phyloP scores from a whole-genome alignment of 2,113 vertebrate genomes.

The Sander lucioperca region DNA sequence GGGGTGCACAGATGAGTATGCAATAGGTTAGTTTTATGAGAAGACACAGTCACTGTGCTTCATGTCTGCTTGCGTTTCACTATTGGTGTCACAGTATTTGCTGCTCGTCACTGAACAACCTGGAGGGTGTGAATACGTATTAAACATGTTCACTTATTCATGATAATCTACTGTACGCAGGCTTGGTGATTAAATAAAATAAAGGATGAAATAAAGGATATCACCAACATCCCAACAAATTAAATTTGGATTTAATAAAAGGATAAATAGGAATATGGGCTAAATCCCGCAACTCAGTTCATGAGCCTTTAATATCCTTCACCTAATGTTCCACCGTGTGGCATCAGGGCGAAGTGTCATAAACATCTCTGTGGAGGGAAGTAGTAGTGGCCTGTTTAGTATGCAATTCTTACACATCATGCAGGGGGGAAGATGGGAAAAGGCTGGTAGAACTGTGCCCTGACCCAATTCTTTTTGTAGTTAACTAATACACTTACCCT shows the following conservation, averaged over 20 bases:
- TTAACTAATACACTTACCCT: slow-evolving; percentile 36
- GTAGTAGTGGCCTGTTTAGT: background rate
- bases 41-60: slow-evolving; percentile 4
- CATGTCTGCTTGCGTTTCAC: slow-evolving; percentile 32
- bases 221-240: too few relatives aligned
- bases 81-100: slow-evolving; percentile 9
- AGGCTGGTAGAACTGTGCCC: slow-evolving; percentile 7
- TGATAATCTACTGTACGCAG: background rate
- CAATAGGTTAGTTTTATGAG: slow-evolving; percentile 13
- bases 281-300: too few relatives aligned
- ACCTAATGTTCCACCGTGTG: background rate
- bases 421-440: background rate
- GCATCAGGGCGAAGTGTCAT: background rate
- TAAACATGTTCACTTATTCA: slow-evolving; percentile 18
- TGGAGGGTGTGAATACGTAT: background rate
- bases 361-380: slow-evolving; percentile 1
- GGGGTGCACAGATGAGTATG: slow-evolving; percentile 37
- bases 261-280: too few relatives aligned
- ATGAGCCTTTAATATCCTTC: background rate
- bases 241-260: too few relatives aligned
- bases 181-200: background rate
- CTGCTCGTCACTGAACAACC: slow-evolving; percentile 20
- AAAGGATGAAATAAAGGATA: too few relatives aligned
- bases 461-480: slow-evolving; percentile 50
- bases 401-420: background rate